These are phyloP conservation scores for Brachypteracias leptosomus DNA, from an alignment of 2,113 vertebrate species.

Conservation along the genomic window DNA sequence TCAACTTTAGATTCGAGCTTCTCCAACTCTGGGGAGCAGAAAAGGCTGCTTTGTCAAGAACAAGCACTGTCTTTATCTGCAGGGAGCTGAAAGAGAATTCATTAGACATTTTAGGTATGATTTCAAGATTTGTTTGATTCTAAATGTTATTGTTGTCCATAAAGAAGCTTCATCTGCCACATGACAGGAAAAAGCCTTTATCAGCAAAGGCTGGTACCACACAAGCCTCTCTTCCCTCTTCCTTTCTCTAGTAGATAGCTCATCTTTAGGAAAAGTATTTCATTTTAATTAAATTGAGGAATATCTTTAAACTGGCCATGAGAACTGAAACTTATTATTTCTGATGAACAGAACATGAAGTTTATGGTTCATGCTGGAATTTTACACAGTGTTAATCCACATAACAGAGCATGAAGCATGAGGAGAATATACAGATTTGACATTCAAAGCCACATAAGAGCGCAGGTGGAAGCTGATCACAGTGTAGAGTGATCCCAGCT, in stretches of 20 bases:
- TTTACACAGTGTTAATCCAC: not conserved
- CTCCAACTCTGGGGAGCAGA: not conserved
- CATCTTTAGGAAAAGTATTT: not conserved
- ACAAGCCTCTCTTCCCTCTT: not conserved
- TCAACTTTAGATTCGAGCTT: not conserved
- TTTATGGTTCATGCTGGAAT: not conserved
- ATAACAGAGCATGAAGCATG: not conserved
- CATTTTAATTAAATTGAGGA: not conserved
- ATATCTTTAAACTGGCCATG: not conserved
- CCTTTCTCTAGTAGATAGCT: not conserved
- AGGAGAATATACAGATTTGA: not conserved
- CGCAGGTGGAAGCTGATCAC: not conserved
- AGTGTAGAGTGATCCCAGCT: not conserved
- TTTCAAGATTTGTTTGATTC: not conserved
- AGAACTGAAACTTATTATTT: not conserved
- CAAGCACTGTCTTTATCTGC: not conserved
- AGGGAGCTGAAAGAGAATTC: not conserved
- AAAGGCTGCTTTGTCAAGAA: not conserved
- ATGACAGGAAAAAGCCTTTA: not conserved
- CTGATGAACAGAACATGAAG: not conserved
- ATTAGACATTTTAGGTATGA: not conserved
- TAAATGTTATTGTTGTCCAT: not conserved
- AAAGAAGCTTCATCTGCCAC: not conserved
- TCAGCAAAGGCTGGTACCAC: not conserved
- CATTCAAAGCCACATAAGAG: not conserved